Percentiles rank a stretch among this genome's conserved stretches.
Evolutionary conservation across 2,113 vertebrate species (phyloP).

Genomic region (Neolamprologus caudopunctatus): DNA sequence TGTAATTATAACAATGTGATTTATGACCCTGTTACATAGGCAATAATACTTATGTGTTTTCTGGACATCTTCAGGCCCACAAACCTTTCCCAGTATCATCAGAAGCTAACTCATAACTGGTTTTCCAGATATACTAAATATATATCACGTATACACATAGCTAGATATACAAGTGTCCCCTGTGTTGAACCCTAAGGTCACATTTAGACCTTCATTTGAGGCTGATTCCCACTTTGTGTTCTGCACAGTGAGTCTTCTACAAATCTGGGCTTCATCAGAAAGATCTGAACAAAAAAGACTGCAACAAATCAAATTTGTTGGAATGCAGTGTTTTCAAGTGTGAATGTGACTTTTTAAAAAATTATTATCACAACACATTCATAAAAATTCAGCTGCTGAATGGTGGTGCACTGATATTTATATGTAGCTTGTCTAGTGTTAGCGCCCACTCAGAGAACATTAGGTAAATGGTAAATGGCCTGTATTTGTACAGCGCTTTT

Average conservation of each 20-base stretch:
- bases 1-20: no score
- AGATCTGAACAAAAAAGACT: not conserved
- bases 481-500: not conserved
- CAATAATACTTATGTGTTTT: no score
- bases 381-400: not conserved
- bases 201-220: not conserved
- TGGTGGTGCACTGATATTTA: not conserved
- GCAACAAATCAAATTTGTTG: not conserved
- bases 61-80: no score
- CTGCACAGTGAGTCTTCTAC: not conserved
- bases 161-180: not conserved
- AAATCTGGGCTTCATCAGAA: not conserved
- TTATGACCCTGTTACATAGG: no score
- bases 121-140: not conserved
- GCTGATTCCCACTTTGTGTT: not conserved
- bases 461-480: not conserved
- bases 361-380: not conserved
- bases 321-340: not conserved
- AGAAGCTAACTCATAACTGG: not conserved
- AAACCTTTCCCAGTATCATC: not conserved
- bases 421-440: not conserved
- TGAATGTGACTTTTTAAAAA: rapidly evolving
- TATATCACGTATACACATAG: not conserved
- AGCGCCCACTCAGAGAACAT: not conserved
- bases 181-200: not conserved